Percentiles rank a stretch among this genome's conserved stretches.
Evolutionary conservation across 2,113 vertebrate species (phyloP).

Genomic region (Chroicocephalus ridibundus): DNA sequence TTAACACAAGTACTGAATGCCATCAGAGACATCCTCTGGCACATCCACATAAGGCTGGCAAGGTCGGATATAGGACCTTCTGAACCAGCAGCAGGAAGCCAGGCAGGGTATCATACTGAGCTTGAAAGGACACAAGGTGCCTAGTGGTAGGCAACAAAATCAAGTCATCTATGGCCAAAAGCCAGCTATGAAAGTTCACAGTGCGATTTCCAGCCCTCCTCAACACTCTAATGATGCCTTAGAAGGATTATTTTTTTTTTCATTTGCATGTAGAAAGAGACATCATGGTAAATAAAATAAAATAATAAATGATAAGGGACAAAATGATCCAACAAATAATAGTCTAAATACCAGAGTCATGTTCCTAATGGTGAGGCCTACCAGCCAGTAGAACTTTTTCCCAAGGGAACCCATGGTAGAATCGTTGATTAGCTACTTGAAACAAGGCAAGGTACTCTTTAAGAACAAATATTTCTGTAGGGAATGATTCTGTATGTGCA

Average conservation of each 20-base stretch:
- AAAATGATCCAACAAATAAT: neutral
- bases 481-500: neutral
- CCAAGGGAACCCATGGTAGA: neutral
- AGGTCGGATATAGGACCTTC: neutral
- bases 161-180: neutral
- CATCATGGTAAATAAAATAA: neutral
- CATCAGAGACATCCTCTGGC: neutral
- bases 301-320: neutral
- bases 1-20: neutral
- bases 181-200: neutral
- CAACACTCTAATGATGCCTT: neutral
- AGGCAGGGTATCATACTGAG: neutral
- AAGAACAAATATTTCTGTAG: constrained; percentile 13
- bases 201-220: neutral
- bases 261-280: neutral
- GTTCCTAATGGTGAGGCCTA: neutral
- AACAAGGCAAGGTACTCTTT: neutral
- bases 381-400: neutral
- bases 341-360: neutral
- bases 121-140: neutral
- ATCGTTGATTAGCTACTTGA: neutral
- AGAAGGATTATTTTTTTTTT: neutral
- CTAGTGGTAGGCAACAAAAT: neutral
- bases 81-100: neutral
- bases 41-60: neutral